Evolutionary conservation across 64 coral and sea anemone species (phyloP).

Genomic region (Porites australiensis): DNA sequence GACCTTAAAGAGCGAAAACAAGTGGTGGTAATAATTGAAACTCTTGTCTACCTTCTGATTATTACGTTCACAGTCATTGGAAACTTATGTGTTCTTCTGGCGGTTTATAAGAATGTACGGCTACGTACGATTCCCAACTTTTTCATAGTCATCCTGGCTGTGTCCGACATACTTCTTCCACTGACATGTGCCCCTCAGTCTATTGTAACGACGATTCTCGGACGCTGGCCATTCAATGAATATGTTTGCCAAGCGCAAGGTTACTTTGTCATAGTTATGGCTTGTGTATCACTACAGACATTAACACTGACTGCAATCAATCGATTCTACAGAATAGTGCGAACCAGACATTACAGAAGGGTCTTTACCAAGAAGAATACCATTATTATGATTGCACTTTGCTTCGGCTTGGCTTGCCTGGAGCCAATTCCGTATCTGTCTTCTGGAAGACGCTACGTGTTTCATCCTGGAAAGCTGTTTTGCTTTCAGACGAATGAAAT

Average conservation of each 20-base stretch:
- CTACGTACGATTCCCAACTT: constrained; percentile 57
- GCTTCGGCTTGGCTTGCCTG: neutral
- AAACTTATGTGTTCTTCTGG: constrained; percentile 35
- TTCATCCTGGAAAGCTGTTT: constrained; percentile 85
- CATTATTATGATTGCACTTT: constrained; percentile 10
- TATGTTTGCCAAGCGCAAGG: constrained; percentile 49
- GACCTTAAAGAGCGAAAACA: neutral
- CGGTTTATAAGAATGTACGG: constrained; percentile 33
- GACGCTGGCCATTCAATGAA: constrained; percentile 40
- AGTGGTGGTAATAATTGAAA: neutral
- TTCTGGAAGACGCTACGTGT: constrained; percentile 61
- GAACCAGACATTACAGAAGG: neutral
- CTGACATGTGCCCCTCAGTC: constrained; percentile 33
- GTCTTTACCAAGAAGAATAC: constrained; percentile 30
- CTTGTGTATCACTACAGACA: constrained; percentile 18
- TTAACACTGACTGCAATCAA: constrained; percentile 66
- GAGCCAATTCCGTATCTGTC: constrained; percentile 43
- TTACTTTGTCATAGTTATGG: constrained; percentile 31
- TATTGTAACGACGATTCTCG: neutral
- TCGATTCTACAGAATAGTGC: constrained; percentile 63
- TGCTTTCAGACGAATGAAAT: constrained; percentile 74
- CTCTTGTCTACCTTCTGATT: neutral
- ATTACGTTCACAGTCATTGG: constrained; percentile 24
- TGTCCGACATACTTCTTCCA: constrained; percentile 53
- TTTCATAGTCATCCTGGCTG: constrained; percentile 45